Base-by-base conservation (phyloP, 2,113 vertebrate genomes). In the Platichthys stellatus region DNA sequence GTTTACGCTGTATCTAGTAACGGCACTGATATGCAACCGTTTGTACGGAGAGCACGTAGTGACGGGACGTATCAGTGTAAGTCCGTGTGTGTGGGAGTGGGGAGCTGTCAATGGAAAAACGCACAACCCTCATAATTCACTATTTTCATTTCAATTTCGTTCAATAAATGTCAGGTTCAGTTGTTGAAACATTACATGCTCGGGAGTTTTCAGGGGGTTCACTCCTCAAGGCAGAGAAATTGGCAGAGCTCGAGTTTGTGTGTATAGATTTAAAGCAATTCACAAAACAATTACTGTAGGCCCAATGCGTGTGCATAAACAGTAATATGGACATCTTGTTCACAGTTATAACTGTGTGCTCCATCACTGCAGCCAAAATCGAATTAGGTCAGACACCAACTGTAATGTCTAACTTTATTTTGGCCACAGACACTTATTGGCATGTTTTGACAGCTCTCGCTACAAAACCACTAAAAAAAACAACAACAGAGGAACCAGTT, bases 151-250 rank as follows among this genome's bases (percentile, higher is more conserved):
- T 87, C 63, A 66, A 74, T 93, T 89, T 83, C 67, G 90, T 84
- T 88, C 87, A 91, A 91, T 91, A 85, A 87, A 85, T 86, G 90
- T 90, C 90, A 89, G 35, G 57, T 80, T 83, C 21, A 45, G 43
- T 92, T 89, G 66, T 69, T 69, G 26, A 88, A 78, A 83, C 71
- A 13, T 47, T 66, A 53, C 10, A 3, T 69, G 43, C 26, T 72
- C 28, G n/a, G 15, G 38, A 68, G 53, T 68, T 80, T 65, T 80
- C 54, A 80, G 71, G 17, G 35, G 64, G 72, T 85, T 90, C 56
- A 63, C 35, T 80, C 80, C 68, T 49, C 51, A 54, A 54, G 75
- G 57, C 60, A 58, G 62, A 65, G 2, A 85, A 67, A 51, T 38
- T 84, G 72, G 74, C 81, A 80, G 75, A 68, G 35, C 76, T 12